These are phyloP conservation scores for Gymnothorax reevesii DNA, from an alignment of 2,797 vertebrate species.

Conservation along the genomic window DNA sequence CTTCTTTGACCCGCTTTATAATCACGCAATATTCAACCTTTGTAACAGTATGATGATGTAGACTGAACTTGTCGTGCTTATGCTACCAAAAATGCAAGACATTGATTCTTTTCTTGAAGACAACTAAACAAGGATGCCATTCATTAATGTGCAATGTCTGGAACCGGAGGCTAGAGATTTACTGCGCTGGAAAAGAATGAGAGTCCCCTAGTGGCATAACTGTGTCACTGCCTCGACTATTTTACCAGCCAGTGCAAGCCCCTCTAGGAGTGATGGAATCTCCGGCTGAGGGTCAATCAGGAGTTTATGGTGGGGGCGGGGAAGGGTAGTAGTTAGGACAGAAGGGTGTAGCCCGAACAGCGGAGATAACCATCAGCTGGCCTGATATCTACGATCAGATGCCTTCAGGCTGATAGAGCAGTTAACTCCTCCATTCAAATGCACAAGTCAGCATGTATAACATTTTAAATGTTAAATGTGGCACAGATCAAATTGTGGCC, in stretches of 20 bases:
- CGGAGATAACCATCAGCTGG: not conserved
- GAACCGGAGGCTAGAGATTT: not conserved
- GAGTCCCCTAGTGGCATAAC: constrained; percentile 31
- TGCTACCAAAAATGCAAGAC: not conserved
- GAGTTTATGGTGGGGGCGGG: not conserved
- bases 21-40: not conserved
- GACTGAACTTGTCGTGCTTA: not conserved
- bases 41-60: not conserved
- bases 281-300: not conserved
- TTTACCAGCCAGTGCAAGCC: not conserved
- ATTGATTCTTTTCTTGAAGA: not conserved
- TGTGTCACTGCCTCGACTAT: not conserved
- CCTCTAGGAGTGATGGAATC: not conserved
- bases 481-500: not conserved
- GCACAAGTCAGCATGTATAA: too few species aligned
- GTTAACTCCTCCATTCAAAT: not conserved
- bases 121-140: not conserved
- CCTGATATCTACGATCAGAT: not conserved
- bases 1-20: not conserved
- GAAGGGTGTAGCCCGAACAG: not conserved
- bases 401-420: not conserved
- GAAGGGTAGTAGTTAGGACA: not conserved
- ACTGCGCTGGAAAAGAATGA: constrained; percentile 5
- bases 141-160: not conserved
- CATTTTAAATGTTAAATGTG: too few species aligned